Evolutionary conservation across 2,888 invertebrate species (phyloP), one percentile per base, ranked within the genome.

Genomic region (Oasisia sp.): DNA sequence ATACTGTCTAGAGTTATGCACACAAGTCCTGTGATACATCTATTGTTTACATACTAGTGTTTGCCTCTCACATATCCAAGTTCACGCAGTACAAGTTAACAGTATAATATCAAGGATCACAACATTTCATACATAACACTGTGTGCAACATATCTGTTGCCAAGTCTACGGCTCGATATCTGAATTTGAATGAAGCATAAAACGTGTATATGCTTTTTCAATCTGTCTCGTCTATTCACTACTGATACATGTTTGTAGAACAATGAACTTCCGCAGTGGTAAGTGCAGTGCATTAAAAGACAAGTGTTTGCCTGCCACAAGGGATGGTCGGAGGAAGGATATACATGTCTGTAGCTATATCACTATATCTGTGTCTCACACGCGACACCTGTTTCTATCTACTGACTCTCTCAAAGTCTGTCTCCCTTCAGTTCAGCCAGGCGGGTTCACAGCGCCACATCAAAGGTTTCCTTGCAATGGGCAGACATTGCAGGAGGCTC

Each of bases 111-210:
- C 74, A 74, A 74, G 74, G 74, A 74, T 74, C 74, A 74, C n/a
- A 74, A 74, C 74, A 74, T 74, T 74, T 74, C 27, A 74, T n/a
- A 74, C 74, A 74, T 74, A 74, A 74, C 27, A 74, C 74, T 74
- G 12, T 58, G 58, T 5, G 58, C 5, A 19, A 58, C 27, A 58
- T 58, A 58, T 58, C 27, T 58, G 5, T 58, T 74, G 74, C 74
- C 74, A 74, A 74, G 19, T 74, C n/a, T 74, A 74, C 74, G 7
- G 74, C 74, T 74, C 19, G 19, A 74, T 19, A 74, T 27, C 19
- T 74, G 74, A 19, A 74, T 27, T 74, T 74, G 74, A 74, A 74
- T 74, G 74, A 74, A 74, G n/a, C 3, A 74, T 7, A 74, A 74
- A 74, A 14, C 27, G 4, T n/a, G n/a, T 74, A 74, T 27, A 27